phyloP scores from a whole-genome alignment of 2,888 invertebrate genomes.

The Perithous albicinctus region DNA sequence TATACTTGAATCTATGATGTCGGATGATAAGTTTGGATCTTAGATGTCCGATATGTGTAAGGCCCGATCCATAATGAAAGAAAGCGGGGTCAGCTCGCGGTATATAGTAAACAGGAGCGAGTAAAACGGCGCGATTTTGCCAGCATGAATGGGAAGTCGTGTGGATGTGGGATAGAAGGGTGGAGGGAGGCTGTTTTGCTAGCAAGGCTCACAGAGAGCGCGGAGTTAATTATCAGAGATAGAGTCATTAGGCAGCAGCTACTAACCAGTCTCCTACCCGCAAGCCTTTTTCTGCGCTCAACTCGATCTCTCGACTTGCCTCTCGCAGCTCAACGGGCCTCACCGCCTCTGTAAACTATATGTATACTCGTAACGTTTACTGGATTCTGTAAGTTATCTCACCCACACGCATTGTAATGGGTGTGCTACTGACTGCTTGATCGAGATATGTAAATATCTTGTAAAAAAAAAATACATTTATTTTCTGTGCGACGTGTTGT shows the following conservation, averaged over 20 bases:
- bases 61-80: constrained; percentile 62
- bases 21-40: constrained; percentile 45
- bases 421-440: background rate
- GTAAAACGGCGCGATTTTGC: constrained; percentile 44
- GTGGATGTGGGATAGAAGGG: constrained; percentile 50
- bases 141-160: constrained; percentile 65
- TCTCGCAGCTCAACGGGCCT: constrained; percentile 18
- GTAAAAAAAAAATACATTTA: too few species aligned
- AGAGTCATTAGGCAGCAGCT: constrained; percentile 71
- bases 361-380: constrained; percentile 15
- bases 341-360: constrained; percentile 20
- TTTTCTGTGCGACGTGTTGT: too few species aligned
- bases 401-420: constrained; percentile 36
- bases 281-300: constrained; percentile 60
- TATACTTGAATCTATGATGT: constrained; percentile 29
- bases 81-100: constrained; percentile 34
- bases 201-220: constrained; percentile 61
- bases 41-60: constrained; percentile 53
- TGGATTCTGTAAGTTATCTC: constrained; percentile 2
- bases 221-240: constrained; percentile 73
- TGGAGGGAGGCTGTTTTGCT: constrained; percentile 56
- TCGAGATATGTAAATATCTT: background rate
- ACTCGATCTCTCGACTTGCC: constrained; percentile 52
- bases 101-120: constrained; percentile 31
- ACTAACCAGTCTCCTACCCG: constrained; percentile 67